Percentiles rank a stretch among this genome's conserved stretches.
phyloP scores from a whole-genome alignment of 2,113 vertebrate species.

The Anguilla rostrata region DNA sequence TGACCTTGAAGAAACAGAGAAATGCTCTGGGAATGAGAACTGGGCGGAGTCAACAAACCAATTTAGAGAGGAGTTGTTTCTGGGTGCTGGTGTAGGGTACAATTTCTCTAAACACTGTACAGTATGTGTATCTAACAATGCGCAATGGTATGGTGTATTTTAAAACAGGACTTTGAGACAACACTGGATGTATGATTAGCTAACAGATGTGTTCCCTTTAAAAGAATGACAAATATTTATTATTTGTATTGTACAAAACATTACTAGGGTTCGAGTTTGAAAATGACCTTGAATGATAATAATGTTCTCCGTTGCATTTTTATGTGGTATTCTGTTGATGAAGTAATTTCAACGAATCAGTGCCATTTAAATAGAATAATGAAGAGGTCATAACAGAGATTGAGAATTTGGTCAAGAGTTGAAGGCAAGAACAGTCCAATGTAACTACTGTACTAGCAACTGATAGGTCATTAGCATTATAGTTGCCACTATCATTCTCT shows the following conservation, averaged over 20 bases:
- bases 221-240: neutral
- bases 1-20: constrained; percentile 63
- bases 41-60: neutral
- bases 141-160: no score
- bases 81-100: neutral
- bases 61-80: neutral
- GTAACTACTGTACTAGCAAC: neutral
- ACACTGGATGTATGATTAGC: neutral
- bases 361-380: neutral
- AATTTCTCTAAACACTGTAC: no score
- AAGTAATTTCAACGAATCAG: neutral
- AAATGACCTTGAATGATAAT: neutral
- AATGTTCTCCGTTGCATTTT: neutral
- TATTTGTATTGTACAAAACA: neutral
- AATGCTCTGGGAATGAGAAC: neutral
- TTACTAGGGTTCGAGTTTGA: neutral
- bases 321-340: neutral
- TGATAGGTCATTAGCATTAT: neutral
- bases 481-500: neutral
- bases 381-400: neutral
- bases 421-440: neutral
- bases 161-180: no score
- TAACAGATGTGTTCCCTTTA: constrained; percentile 73
- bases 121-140: no score
- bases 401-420: neutral